Evolutionary conservation across 2,797 vertebrate species (phyloP), one percentile per base, ranked within the genome.

Genomic region (Enteromius argenteus): DNA sequence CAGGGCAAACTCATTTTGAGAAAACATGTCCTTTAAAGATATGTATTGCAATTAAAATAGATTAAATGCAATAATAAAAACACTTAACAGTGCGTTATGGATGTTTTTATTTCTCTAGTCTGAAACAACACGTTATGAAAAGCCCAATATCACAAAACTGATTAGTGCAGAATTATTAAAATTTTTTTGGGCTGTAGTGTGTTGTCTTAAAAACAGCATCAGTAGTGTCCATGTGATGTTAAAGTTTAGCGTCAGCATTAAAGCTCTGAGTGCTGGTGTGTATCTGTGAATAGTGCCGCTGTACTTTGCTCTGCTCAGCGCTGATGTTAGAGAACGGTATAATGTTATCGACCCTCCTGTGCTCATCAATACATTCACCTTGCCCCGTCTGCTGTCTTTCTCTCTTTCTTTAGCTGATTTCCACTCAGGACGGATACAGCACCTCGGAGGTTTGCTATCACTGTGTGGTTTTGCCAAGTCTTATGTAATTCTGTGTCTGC

Each of bases 341-440:
- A 84, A 86, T 86, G 90, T 86, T 92, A 90, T 94, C 90, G 91
- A 91, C 90, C 95, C 93, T 81, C 88, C 91, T 94, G 91, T 81
- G 85, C 92, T 89, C 93, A 90, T 92, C 96, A 95, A 96, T 96
- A 94, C 94, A 92, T 91, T 87, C 94, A 84, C 94, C 94, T 93
- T 91, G 90, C 93, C 90, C 94, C 95, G 87, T 94, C 66, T 94
- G 89, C 68, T 82, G 46, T 53, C 58, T 74, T 90, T 92, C 94
- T 94, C 94, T 89, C 95, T 92, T 91, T 96, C 80, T 94, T 92
- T 93, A 99, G 98, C 97, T 99, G 87, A 95, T 99, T 88, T 97
- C 97, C 92, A 97, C 97, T 89, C 97, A 96, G 94, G 98, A 99
- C 90, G 96, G 96, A 93, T 97, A 97, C 97, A 97, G 97, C 92